Base-by-base conservation (phyloP, 2,797 vertebrate species). In the Sebastes nivosus region DNA sequence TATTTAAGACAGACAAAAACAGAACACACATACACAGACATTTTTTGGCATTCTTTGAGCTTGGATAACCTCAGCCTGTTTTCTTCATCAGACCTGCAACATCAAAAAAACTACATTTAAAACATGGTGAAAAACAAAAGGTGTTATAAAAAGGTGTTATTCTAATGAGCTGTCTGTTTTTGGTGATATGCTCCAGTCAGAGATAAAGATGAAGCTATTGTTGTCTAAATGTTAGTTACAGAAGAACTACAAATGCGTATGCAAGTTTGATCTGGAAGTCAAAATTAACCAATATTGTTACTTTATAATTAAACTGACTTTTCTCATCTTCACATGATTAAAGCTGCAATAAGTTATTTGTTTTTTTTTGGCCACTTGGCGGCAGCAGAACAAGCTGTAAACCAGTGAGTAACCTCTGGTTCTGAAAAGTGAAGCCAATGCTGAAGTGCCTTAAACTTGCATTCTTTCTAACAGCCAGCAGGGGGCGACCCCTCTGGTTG, bases 1-100 rank as follows among this genome's bases (percentile, higher is more conserved):
- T 2, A 77, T 77, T 87, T 30, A 72, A 61, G 67, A 34, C 13
- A 79, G 64, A 32, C 9, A 30, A 75, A 54, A 77, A 71, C 24
- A 58, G 68, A 74, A 67, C 24, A 58, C 6, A 70, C 18, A n/a
- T 29, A 22, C 32, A 6, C 4, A 42, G 22, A 75, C 18, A 55
- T 58, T 64, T 67, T 22, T 22, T 67, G 59, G 2, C 24, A 10
- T 55, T 32, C 16, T 42, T 77, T 60, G 52, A 58, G 22, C 65
- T 60, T 50, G 3, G 63, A 68, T 64, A 64, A 72, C 20, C 20
- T 1, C 60, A 8, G 13, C 11, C 20, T 27, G 25, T 22, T 61
- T 52, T 64, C 10, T 50, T 54, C 24, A 32, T 50, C 46, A 74
- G 12, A 75, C 5, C 64, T 55, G 52, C 67, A 75, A 68, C 58